Evolutionary conservation across 2,797 vertebrate species (phyloP).

Genomic region (Morelia viridis): DNA sequence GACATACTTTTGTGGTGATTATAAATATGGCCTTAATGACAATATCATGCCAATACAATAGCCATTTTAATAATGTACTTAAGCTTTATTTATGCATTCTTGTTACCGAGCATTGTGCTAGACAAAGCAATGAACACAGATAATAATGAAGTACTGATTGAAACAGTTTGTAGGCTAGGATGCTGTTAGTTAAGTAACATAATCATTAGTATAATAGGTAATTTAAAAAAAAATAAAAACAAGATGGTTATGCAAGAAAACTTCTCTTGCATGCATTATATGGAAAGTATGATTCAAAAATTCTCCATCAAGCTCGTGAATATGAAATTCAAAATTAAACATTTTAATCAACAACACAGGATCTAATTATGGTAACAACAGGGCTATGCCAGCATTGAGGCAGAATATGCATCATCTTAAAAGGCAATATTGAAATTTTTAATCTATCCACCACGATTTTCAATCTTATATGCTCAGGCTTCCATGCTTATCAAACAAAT

Average conservation of each 20-base stretch:
- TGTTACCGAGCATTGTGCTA: constrained; percentile 55
- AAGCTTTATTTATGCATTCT: constrained; percentile 64
- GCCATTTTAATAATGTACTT: constrained; percentile 69
- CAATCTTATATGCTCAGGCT: not conserved
- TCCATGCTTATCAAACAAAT: not conserved
- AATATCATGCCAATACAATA: constrained; percentile 67
- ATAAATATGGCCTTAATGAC: constrained; percentile 64
- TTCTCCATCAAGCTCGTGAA: not conserved
- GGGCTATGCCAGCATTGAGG: not conserved
- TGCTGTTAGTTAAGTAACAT: constrained; percentile 51
- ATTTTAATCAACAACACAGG: not conserved
- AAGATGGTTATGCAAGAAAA: constrained; percentile 9
- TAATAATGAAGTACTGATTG: constrained; percentile 71
- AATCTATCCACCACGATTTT: not conserved
- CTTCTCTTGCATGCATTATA: constrained; percentile 13
- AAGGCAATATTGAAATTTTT: not conserved
- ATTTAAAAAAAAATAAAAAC: constrained; percentile 16
- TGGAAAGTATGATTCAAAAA: not conserved
- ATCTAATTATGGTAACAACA: not conserved
- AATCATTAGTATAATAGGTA: constrained; percentile 7
- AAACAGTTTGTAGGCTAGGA: constrained; percentile 60
- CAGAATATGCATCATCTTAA: not conserved
- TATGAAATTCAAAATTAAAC: not conserved
- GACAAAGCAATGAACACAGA: constrained; percentile 63
- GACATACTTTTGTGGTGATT: constrained; percentile 9